Percentiles rank a stretch among this genome's conserved stretches.
Conservation (phyloP, 2,888 invertebrate genomes). For the Dryocosmus kuriphilus region DNA sequence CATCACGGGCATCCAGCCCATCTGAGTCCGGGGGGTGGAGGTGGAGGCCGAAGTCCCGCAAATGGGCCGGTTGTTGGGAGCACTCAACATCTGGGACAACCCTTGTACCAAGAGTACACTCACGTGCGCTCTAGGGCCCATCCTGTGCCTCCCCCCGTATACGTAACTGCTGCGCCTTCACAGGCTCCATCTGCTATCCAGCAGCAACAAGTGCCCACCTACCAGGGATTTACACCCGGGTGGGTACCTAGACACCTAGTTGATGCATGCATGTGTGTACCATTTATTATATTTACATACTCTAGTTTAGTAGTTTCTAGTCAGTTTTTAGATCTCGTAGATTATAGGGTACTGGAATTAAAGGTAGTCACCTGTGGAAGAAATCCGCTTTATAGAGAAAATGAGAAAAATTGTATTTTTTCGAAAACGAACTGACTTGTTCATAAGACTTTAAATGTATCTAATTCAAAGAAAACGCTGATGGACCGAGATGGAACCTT, state of each 20-base stretch:
- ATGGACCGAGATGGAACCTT: no score
- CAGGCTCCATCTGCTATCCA: conserved; percentile 75
- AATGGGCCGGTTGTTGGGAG: conserved; percentile 77
- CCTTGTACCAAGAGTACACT: conserved; percentile 81
- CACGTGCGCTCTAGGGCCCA: conserved; percentile 75
- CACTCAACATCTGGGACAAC: conserved; percentile 81
- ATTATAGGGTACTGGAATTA: background rate
- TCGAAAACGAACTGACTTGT: no score
- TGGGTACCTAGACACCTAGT: conserved; percentile 77
- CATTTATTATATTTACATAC: conserved; percentile 69
- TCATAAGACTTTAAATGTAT: no score
- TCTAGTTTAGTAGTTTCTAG: conserved; percentile 17
- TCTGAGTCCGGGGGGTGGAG: conserved; percentile 71
- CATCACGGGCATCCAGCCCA: conserved; percentile 74
- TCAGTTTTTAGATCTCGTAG: background rate
- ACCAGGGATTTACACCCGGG: conserved; percentile 78
- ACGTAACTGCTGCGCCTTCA: conserved; percentile 82
- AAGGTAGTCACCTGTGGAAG: background rate
- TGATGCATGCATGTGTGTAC: conserved; percentile 77
- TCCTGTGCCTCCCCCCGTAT: conserved; percentile 84
- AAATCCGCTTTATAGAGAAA: no score
- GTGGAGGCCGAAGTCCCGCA: conserved; percentile 72
- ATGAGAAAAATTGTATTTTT: no score
- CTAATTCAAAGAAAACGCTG: no score
- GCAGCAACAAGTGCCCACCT: conserved; percentile 77